Conservation (phyloP, 2,113 vertebrate genomes). For the Coptodon bakossiorum region DNA sequence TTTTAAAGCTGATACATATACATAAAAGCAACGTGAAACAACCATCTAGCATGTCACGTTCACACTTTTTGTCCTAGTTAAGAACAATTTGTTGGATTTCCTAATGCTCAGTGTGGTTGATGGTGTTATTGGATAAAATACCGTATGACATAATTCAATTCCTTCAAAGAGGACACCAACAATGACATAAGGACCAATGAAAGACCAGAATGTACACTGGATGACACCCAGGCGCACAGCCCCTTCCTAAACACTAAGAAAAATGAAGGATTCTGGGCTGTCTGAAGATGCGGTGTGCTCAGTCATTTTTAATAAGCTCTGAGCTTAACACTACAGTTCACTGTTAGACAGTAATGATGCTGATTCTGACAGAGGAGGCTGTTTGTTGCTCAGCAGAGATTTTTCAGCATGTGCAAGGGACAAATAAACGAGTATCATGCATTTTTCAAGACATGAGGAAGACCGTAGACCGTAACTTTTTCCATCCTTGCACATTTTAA, state of each 20-base stretch:
- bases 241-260: background rate
- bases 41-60: background rate
- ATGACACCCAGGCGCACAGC: background rate
- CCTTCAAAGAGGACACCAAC: background rate
- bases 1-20: background rate
- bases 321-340: background rate
- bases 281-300: background rate
- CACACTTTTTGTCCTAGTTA: background rate
- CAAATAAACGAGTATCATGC: background rate
- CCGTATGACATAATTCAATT: background rate
- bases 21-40: background rate
- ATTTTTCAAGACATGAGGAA: slow-evolving; percentile 24
- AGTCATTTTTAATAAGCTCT: slow-evolving; percentile 52
- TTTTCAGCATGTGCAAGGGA: background rate
- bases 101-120: background rate
- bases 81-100: background rate
- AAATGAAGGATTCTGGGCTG: background rate
- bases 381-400: slow-evolving; percentile 19
- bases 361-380: slow-evolving; percentile 17
- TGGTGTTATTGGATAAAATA: background rate
- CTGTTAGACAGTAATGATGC: slow-evolving; percentile 7
- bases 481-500: background rate
- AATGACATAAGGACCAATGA: background rate
- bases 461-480: background rate
- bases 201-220: background rate